These are phyloP conservation scores for Latheticus oryzae DNA, from an alignment of 2,888 invertebrate genomes.

Conservation along the genomic window DNA sequence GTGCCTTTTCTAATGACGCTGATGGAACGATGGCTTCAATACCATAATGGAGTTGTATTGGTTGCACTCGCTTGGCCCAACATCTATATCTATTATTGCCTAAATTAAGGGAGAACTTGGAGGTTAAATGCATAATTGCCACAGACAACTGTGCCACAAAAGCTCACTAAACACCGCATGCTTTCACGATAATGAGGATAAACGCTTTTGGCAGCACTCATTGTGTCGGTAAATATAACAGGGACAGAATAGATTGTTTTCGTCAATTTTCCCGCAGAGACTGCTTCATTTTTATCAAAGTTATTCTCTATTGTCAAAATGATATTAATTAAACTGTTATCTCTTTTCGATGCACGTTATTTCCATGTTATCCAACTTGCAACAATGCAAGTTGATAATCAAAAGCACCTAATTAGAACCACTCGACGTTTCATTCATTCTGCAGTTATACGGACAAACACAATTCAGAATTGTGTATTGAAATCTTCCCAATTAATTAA, in stretches of 20 bases:
- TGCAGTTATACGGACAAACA: too few species aligned
- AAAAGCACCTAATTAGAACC: too few species aligned
- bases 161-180: slow-evolving; percentile 31
- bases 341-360: too few species aligned
- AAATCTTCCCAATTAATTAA: too few species aligned
- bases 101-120: slow-evolving; percentile 41
- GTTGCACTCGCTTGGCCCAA: slow-evolving; percentile 37
- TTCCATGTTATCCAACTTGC: too few species aligned
- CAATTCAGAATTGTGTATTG: too few species aligned
- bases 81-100: slow-evolving; percentile 45
- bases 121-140: slow-evolving; percentile 45
- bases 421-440: too few species aligned
- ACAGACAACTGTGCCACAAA: slow-evolving; percentile 40
- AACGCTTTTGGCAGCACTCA: slow-evolving; percentile 20
- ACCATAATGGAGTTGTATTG: slow-evolving; percentile 44
- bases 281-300: too few species aligned
- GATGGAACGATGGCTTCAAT: slow-evolving; percentile 40
- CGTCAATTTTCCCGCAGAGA: too few species aligned
- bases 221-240: slow-evolving; percentile 24
- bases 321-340: too few species aligned
- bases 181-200: slow-evolving; percentile 30
- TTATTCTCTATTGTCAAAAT: too few species aligned
- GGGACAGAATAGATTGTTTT: slow-evolving; percentile 11
- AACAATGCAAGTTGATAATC: too few species aligned
- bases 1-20: slow-evolving; percentile 37